phyloP scores from a whole-genome alignment of 2,797 vertebrate species.

The Poeciliopsis infans region DNA sequence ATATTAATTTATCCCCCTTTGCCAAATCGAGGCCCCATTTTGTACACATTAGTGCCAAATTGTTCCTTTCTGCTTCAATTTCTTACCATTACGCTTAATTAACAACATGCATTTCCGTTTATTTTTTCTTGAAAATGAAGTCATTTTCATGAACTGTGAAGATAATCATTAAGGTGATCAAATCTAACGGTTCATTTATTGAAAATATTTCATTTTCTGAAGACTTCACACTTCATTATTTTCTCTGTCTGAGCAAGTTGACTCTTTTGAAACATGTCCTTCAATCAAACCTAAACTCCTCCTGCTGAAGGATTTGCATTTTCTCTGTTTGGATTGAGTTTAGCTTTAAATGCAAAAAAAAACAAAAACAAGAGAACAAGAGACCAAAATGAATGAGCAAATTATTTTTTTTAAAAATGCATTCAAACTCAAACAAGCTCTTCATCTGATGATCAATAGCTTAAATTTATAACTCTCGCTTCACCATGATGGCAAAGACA shows the following conservation, averaged over 20 bases:
- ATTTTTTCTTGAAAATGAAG: not conserved
- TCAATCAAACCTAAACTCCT: not conserved
- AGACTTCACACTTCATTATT: not conserved
- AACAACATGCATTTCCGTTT: not conserved
- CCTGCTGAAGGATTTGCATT: not conserved
- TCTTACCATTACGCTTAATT: not conserved
- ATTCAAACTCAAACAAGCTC: not conserved
- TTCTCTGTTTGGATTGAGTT: not conserved
- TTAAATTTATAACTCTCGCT: not conserved
- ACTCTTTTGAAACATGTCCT: not conserved
- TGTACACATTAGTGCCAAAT: not conserved
- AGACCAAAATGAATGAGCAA: not conserved
- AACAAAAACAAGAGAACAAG: not conserved
- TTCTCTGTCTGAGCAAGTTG: not conserved
- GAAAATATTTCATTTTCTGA: not conserved
- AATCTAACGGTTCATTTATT: not conserved
- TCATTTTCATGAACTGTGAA: not conserved
- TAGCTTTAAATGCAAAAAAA: not conserved
- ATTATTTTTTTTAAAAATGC: not conserved
- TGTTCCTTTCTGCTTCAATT: not conserved
- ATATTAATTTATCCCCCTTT: constrained; percentile 20
- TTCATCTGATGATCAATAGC: not conserved
- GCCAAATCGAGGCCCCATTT: not conserved
- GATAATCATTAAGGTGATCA: not conserved
- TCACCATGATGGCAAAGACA: not conserved